Conservation (phyloP, 2,797 vertebrate genomes). For the Scarus forsteni region DNA sequence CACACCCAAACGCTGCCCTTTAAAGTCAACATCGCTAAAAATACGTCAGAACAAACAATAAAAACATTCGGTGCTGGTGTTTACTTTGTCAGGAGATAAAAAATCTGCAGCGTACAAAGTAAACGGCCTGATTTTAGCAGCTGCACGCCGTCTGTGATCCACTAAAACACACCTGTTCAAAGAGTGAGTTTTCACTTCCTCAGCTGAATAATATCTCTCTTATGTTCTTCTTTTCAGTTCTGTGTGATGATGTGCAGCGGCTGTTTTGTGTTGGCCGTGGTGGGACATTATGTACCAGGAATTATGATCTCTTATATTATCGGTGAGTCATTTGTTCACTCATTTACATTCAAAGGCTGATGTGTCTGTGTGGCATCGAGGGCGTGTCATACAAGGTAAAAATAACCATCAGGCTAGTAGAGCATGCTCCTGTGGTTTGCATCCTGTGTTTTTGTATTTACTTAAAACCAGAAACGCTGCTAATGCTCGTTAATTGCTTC, state of each 20-base stretch:
- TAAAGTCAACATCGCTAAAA: neutral
- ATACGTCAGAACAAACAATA: neutral
- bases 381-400: constrained; percentile 9
- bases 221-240: constrained; percentile 85
- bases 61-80: neutral
- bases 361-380: neutral
- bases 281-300: constrained; percentile 98
- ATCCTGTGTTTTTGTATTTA: neutral
- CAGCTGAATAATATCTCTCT: neutral
- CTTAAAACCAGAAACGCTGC: neutral
- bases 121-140: neutral
- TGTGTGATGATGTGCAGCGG: constrained; percentile 92
- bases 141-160: neutral
- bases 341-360: neutral
- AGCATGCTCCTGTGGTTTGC: neutral
- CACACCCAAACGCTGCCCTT: neutral
- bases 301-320: constrained; percentile 99
- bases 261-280: constrained; percentile 88
- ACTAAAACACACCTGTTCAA: constrained; percentile 25
- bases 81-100: neutral
- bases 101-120: neutral
- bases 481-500: neutral
- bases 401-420: neutral
- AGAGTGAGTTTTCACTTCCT: neutral
- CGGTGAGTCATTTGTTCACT: constrained; percentile 82